Percentiles rank a stretch among this genome's conserved stretches.
Conservation (phyloP, 2,797 vertebrate species). For the Mycteria americana region DNA sequence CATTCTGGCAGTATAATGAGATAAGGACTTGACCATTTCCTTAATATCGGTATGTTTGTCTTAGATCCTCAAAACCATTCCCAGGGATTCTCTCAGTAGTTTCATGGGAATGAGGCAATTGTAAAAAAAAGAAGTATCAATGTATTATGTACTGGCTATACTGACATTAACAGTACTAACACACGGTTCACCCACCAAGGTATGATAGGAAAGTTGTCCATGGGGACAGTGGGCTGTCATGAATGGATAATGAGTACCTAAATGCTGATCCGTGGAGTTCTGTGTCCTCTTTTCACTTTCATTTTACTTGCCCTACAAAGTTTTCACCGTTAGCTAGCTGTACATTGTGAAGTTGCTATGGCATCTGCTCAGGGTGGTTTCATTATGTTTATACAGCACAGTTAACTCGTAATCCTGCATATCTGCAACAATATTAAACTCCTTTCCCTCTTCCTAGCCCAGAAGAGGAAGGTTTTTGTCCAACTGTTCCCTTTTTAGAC, state of each 20-base stretch:
- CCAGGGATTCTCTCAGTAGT: not conserved
- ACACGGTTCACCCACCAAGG: not conserved
- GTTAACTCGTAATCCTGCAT: not conserved
- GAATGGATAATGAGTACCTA: not conserved
- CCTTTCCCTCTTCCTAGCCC: not conserved
- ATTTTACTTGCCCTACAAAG: not conserved
- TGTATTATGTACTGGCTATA: not conserved
- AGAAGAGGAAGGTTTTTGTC: not conserved
- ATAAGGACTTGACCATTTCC: not conserved
- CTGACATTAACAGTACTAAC: not conserved
- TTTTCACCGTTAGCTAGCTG: not conserved
- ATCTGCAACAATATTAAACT: not conserved
- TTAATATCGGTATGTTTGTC: not conserved
- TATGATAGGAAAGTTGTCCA: not conserved
- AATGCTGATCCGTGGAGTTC: not conserved
- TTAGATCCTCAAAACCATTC: constrained; percentile 25
- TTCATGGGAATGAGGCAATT: not conserved
- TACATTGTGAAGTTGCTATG: not conserved
- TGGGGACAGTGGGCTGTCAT: not conserved
- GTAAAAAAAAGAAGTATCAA: not conserved
- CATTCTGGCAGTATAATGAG: not conserved
- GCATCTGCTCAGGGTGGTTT: not conserved
- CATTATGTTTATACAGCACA: not conserved
- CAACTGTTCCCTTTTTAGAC: not conserved
- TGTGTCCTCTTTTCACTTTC: not conserved